These are phyloP conservation scores for Meleagris gallopavo DNA, from an alignment of 2,113 vertebrate species.

Conservation along the genomic window DNA sequence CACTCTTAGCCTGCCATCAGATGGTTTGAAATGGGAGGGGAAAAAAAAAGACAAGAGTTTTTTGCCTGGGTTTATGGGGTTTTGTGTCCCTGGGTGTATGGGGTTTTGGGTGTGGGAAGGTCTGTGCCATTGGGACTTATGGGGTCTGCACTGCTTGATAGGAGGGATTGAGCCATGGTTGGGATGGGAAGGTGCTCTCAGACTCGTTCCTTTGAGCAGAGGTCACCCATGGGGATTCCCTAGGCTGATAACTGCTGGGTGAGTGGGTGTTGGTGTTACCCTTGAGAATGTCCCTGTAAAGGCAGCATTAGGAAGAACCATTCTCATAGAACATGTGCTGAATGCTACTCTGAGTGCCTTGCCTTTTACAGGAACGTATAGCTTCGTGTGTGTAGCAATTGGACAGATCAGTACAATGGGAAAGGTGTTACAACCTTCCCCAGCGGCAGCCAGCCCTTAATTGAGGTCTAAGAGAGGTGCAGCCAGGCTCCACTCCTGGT, in stretches of 20 bases:
- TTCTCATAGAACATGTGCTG: background rate
- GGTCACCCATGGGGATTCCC: background rate
- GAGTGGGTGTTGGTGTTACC: background rate
- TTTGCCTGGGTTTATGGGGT: background rate
- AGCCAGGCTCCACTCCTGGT: too few relatives aligned
- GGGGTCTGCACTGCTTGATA: background rate
- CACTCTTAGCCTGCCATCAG: background rate
- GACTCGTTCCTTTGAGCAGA: background rate
- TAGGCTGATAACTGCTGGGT: background rate
- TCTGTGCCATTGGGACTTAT: accelerated
- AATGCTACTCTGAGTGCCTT: background rate
- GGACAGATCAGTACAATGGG: too few relatives aligned
- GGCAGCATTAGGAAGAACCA: background rate
- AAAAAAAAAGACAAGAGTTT: background rate
- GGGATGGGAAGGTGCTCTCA: background rate
- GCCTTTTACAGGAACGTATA: background rate
- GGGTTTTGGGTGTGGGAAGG: background rate
- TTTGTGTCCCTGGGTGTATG: background rate
- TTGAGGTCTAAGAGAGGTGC: too few relatives aligned
- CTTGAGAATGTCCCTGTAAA: background rate
- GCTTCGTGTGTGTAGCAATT: too few relatives aligned
- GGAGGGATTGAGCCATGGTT: background rate
- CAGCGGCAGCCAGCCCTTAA: too few relatives aligned
- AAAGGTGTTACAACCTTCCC: too few relatives aligned
- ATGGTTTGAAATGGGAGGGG: background rate